Evolutionary conservation across 2,797 vertebrate species (phyloP), one percentile per base, ranked within the genome.

Genomic region (Clamator glandarius): DNA sequence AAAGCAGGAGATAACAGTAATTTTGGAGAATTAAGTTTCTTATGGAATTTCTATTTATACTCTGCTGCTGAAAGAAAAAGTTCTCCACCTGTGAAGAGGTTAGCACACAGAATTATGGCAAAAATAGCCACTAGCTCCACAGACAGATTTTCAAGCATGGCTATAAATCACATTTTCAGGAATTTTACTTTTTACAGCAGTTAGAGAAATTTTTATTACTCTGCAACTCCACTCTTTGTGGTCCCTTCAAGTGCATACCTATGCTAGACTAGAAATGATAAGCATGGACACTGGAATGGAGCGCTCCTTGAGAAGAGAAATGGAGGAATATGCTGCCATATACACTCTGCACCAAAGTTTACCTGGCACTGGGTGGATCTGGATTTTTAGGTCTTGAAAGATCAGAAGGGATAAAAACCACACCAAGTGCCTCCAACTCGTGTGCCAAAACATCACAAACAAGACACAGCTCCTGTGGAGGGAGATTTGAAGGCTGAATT

Each of bases 261-360:
- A 8, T 17, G 17, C 6, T 41, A 63, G 15, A 15, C 2, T 13
- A 2, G 1, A 25, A 14, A 19, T 2, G 23, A 9, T 6, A 25
- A 21, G 44, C 26, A 85, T n/a, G 25, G 55, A 39, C 24, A 15
- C 6, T 2, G 26, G 78, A 46, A 55, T 2, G 2, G 21, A 18
- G 7, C 15, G 35, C 23, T 19, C 11, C 26, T 41, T 0, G 0
- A n/a, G 46, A 68, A n/a, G 44, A 55, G n/a, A 16, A 4, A 0
- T 0, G 7, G 42, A 55, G 12, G 25, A 18, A 61, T 1, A 1
- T 23, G 39, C 35, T 42, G 28, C 48, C 7, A 2, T 2, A 54
- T 3, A 36, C 52, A 59, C 31, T 36, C 28, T 8, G 15, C 52
- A 52, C 3, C 0, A 13, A 67, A 51, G 2, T 5, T 10, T n/a